These are phyloP conservation scores for Heterodera filipjevi DNA, from an alignment of 2,888 invertebrate species.

Conservation along the genomic window DNA sequence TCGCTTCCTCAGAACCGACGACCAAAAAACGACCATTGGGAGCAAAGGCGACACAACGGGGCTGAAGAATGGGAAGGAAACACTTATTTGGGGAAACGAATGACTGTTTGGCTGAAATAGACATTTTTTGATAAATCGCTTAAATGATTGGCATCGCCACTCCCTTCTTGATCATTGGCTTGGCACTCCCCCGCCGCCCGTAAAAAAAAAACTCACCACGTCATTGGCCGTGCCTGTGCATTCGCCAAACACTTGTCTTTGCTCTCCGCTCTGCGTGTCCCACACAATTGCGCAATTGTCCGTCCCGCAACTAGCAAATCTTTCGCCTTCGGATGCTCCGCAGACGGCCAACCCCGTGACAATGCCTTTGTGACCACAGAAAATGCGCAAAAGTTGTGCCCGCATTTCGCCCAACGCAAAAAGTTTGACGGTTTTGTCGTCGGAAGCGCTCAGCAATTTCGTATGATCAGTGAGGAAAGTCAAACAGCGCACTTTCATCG, in stretches of 20 bases:
- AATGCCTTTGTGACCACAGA: conserved; percentile 31
- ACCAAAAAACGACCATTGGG: conserved; percentile 28
- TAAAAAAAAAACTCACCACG: background rate
- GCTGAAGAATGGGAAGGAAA: conserved; percentile 6
- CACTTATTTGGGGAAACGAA: too few species aligned
- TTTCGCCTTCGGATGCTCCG: conserved; percentile 21
- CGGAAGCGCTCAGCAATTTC: conserved; percentile 46
- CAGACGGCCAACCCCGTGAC: conserved; percentile 15
- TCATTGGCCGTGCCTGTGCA: conserved; percentile 4
- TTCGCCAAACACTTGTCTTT: conserved; percentile 27
- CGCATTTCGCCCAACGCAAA: conserved; percentile 43
- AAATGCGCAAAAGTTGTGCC: conserved; percentile 22
- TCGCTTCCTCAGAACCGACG: conserved; percentile 27
- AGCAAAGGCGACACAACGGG: conserved; percentile 22
- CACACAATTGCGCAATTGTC: conserved; percentile 30
- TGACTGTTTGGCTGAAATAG: too few species aligned
- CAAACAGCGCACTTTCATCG: conserved; percentile 50
- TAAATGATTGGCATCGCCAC: too few species aligned
- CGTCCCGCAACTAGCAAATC: conserved; percentile 33
- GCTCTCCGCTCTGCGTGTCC: conserved; percentile 7
- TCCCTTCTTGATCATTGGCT: too few species aligned
- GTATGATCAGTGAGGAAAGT: conserved; percentile 44
- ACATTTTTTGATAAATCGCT: too few species aligned
- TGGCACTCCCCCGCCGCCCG: too few species aligned
- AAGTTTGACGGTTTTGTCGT: conserved; percentile 49